Percentiles rank a stretch among this genome's conserved stretches.
These are phyloP conservation scores for Busseola fusca DNA, from an alignment of 2,888 invertebrate genomes.

Conservation along the genomic window DNA sequence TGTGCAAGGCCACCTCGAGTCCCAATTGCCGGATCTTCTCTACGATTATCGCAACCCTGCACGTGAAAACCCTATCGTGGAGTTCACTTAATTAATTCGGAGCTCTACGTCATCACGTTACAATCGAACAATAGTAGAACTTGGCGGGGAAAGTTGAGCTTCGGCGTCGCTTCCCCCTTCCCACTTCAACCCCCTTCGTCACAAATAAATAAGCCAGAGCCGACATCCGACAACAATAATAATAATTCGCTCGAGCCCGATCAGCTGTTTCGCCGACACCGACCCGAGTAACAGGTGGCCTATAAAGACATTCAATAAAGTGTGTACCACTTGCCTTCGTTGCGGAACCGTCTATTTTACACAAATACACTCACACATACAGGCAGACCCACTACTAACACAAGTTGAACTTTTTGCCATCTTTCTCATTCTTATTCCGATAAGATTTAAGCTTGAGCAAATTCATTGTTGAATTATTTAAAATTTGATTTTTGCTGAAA, in stretches of 20 bases:
- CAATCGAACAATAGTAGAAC: constrained; percentile 74
- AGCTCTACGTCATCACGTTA: constrained; percentile 61
- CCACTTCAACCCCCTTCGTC: constrained; percentile 76
- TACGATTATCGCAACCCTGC: too few relatives aligned
- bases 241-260: constrained; percentile 87
- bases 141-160: constrained; percentile 78
- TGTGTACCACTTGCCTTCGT: constrained; percentile 87
- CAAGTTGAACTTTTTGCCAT: constrained; percentile 64
- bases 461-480: constrained; percentile 11
- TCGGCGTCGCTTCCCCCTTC: constrained; percentile 68
- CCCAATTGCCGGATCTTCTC: too few relatives aligned
- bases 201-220: constrained; percentile 86
- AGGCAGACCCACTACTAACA: constrained; percentile 63
- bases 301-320: constrained; percentile 89
- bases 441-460: constrained; percentile 28
- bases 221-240: constrained; percentile 85
- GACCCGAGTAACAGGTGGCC: constrained; percentile 89
- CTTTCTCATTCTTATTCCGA: constrained; percentile 42
- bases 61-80: constrained; percentile 21
- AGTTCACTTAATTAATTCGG: constrained; percentile 60
- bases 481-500: constrained; percentile 19
- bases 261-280: constrained; percentile 88
- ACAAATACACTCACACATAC: constrained; percentile 78
- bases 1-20: too few relatives aligned
- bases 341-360: constrained; percentile 84